Conservation (phyloP, 2,113 vertebrate genomes). For the Cranoglanis bouderius region DNA sequence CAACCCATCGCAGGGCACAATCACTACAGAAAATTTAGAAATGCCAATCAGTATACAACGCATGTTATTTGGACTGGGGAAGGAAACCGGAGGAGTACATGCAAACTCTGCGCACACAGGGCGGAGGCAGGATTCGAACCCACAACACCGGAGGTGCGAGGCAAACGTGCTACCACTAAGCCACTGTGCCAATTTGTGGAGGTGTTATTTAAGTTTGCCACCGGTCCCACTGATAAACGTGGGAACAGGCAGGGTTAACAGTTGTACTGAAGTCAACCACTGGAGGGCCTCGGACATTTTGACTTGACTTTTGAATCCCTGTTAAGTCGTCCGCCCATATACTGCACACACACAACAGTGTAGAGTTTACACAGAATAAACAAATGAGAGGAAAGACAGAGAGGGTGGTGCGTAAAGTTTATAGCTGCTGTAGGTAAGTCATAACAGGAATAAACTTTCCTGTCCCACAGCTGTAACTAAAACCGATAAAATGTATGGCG, state of each 20-base stretch:
- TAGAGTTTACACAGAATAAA: background rate
- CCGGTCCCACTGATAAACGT: background rate
- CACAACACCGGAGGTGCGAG: too few species aligned
- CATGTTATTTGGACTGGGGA: too few species aligned
- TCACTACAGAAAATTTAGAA: too few species aligned
- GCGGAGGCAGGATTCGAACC: too few species aligned
- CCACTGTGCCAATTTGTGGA: too few species aligned
- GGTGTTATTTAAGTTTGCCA: background rate
- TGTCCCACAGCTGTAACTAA: background rate
- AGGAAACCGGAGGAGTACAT: too few species aligned
- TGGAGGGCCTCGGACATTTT: background rate
- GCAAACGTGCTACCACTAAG: too few species aligned
- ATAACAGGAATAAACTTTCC: background rate
- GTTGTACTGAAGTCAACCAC: background rate
- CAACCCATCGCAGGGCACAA: too few species aligned
- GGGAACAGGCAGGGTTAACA: background rate
- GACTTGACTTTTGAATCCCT: background rate
- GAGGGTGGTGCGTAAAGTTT: background rate
- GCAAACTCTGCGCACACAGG: too few species aligned
- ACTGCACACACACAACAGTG: background rate
- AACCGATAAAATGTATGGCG: background rate
- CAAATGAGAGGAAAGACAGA: background rate
- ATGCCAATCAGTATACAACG: too few species aligned
- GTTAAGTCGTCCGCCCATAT: background rate
- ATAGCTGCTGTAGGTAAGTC: background rate